Evolutionary conservation across 1,140 invertebrate species (phyloP).

Genomic region (Lordiphosa stackelbergi): DNA sequence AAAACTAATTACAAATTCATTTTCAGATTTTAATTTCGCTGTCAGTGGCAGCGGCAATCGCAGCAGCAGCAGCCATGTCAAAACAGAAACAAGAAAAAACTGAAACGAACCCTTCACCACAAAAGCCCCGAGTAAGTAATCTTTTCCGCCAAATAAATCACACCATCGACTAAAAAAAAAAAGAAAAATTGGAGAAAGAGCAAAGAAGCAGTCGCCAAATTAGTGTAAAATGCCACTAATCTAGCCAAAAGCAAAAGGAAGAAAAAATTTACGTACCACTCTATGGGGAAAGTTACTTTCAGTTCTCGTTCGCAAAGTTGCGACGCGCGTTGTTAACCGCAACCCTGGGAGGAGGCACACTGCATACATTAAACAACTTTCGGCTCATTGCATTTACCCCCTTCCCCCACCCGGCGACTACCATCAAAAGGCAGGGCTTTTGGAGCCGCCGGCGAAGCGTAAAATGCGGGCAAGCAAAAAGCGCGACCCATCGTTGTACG

Average conservation of each 20-base stretch:
- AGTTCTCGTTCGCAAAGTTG: conserved; percentile 44
- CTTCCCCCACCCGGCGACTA: conserved; percentile 3
- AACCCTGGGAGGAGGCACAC: conserved; percentile 36
- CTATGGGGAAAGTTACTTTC: conserved; percentile 69
- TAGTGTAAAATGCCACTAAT: conserved; percentile 74
- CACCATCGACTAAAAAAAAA: conserved; percentile 55
- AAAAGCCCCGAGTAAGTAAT: conserved; percentile 67
- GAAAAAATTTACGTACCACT: conserved; percentile 55
- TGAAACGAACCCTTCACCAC: conserved; percentile 15
- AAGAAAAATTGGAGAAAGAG: conserved; percentile 10
- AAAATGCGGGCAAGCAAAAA: conserved; percentile 72
- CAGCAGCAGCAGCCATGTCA: conserved; percentile 35
- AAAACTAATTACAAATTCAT: conserved; percentile 77
- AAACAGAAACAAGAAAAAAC: conserved; percentile 34
- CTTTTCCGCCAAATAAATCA: conserved; percentile 77
- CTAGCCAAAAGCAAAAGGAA: conserved; percentile 57
- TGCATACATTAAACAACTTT: conserved; percentile 77
- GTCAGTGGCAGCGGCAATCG: conserved; percentile 52
- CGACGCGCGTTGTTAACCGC: conserved; percentile 71
- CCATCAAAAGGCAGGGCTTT: conserved; percentile 55
- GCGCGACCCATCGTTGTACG: conserved; percentile 38
- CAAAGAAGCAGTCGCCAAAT: conserved; percentile 45
- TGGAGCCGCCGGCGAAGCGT: conserved; percentile 68
- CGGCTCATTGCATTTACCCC: conserved; percentile 70
- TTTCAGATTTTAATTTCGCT: conserved; percentile 70